Conservation (phyloP, 2,797 vertebrate genomes). For the Girardinus metallicus region DNA sequence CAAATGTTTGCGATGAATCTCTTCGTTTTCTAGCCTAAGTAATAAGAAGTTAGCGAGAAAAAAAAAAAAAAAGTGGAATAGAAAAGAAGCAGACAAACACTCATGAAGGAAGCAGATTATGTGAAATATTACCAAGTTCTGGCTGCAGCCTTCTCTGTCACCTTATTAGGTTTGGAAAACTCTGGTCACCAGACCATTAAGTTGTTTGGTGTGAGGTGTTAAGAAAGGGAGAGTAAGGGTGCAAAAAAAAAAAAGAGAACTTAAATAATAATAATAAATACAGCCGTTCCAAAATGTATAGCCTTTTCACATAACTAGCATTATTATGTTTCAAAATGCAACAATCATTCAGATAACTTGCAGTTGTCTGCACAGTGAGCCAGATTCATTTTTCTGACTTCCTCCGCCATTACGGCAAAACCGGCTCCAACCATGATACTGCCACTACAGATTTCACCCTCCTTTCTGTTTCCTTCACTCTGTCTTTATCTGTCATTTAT, state of each 20-base stretch:
- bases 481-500: conserved; percentile 47
- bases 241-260: background rate
- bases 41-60: background rate
- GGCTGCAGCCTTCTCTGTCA: conserved; percentile 31
- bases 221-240: conserved; percentile 17
- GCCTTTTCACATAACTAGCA: background rate
- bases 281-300: background rate
- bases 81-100: too few relatives aligned
- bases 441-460: background rate
- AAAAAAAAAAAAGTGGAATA: background rate
- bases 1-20: conserved; percentile 5
- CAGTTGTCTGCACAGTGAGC: background rate
- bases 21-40: background rate
- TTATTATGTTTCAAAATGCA: background rate
- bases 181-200: conserved; percentile 51
- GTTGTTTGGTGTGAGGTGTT: conserved; percentile 40
- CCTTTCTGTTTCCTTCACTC: conserved; percentile 9
- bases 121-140: conserved; percentile 20
- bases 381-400: background rate
- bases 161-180: conserved; percentile 70
- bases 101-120: conserved; percentile 2
- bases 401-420: background rate
- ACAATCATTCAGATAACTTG: background rate
- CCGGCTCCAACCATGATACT: background rate
- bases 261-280: background rate